These are phyloP conservation scores for Dasyprocta punctata DNA, from an alignment of 2,113 vertebrate genomes.

Conservation along the genomic window DNA sequence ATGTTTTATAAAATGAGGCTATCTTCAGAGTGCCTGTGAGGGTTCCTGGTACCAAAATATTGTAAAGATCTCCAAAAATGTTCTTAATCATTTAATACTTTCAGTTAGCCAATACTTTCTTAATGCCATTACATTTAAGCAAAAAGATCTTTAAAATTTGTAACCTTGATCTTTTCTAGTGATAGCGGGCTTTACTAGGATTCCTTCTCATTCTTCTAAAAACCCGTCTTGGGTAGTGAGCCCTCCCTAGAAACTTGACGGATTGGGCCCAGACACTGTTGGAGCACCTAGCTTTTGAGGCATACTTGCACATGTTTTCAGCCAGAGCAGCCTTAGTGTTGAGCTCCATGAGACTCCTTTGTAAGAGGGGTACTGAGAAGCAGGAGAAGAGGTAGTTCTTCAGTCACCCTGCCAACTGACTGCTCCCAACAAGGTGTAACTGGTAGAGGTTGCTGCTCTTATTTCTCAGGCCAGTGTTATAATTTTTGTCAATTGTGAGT, in stretches of 20 bases:
- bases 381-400: not conserved
- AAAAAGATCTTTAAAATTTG: not conserved
- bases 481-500: not conserved
- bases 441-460: not conserved
- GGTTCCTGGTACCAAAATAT: conserved; percentile 28
- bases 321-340: not conserved
- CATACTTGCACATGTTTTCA: not conserved
- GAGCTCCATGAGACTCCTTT: not conserved
- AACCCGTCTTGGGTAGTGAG: not conserved
- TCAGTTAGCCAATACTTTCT: not conserved
- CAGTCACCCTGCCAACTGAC: not conserved
- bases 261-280: not conserved
- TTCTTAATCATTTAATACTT: not conserved
- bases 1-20: not conserved
- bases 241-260: not conserved
- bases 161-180: not conserved
- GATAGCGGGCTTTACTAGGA: not conserved
- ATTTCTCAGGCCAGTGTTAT: not conserved
- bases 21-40: not conserved
- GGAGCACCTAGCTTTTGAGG: not conserved
- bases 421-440: not conserved
- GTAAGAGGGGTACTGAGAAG: not conserved
- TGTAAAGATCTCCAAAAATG: conserved; percentile 4
- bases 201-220: not conserved
- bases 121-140: not conserved